A percentile compares a stretch with the other conserved stretches of the same genome.
Conservation (phyloP, 1,140 invertebrate genomes). For the Lepidostoma basale region DNA sequence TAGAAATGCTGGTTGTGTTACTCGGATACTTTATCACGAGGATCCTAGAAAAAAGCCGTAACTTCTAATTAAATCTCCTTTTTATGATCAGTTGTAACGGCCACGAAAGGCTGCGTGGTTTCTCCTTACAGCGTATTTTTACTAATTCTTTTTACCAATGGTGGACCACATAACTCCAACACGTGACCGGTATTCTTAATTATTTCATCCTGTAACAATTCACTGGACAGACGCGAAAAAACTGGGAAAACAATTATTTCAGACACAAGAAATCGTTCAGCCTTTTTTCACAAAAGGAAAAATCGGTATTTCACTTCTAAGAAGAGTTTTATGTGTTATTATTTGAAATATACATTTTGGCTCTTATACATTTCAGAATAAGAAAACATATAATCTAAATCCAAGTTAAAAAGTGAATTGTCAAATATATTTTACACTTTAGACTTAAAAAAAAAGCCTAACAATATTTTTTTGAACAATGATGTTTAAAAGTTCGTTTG, state of each 20-base stretch:
- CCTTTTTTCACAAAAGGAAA: too few species aligned
- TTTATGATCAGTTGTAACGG: constrained; percentile 21
- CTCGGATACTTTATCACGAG: constrained; percentile 1
- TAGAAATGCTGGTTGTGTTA: background rate
- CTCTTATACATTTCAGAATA: too few species aligned
- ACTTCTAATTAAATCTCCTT: constrained; percentile 23
- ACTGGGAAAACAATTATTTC: background rate
- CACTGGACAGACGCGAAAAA: background rate
- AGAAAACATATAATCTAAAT: too few species aligned
- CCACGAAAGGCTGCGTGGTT: background rate
- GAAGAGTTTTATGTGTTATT: too few species aligned
- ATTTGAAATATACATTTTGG: too few species aligned
- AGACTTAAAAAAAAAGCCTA: too few species aligned
- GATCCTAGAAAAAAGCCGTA: constrained; percentile 7
- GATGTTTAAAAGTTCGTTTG: too few species aligned
- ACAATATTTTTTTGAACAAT: too few species aligned
- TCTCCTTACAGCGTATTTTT: constrained; percentile 26
- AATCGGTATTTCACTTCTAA: too few species aligned
- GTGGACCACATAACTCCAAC: constrained; percentile 10
- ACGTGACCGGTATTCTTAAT: constrained; percentile 13
- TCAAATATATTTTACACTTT: too few species aligned
- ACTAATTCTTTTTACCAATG: constrained; percentile 18
- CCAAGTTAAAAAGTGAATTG: too few species aligned
- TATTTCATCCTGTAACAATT: constrained; percentile 16
- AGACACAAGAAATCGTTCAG: too few species aligned